Evolutionary conservation across 2,888 invertebrate species (phyloP).

Genomic region (Agrochola lychnidis): DNA sequence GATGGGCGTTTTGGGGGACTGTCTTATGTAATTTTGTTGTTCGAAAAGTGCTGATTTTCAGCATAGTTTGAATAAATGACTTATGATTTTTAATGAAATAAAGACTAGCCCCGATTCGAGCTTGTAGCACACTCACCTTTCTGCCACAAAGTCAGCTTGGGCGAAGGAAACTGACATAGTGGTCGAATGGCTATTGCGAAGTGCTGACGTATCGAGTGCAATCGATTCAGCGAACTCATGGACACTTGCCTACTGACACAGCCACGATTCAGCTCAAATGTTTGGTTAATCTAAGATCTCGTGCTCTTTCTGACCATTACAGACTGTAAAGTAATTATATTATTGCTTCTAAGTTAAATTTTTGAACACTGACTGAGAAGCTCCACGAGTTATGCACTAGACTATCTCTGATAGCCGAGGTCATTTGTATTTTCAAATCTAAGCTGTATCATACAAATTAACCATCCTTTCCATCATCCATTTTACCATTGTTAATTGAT

Average conservation of each 20-base stretch:
- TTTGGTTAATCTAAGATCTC: not conserved
- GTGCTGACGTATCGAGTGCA: constrained; percentile 33
- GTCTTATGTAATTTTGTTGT: no score
- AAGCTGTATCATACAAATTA: no score
- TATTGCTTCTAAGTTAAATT: no score
- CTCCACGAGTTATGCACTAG: no score
- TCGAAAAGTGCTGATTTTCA: no score
- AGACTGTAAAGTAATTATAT: not conserved
- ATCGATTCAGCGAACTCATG: constrained; percentile 16
- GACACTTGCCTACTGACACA: not conserved
- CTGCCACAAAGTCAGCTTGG: constrained; percentile 11
- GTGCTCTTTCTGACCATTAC: not conserved
- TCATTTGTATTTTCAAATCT: no score
- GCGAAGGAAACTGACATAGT: constrained; percentile 11
- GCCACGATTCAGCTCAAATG: not conserved
- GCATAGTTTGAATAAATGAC: no score
- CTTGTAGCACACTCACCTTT: not conserved
- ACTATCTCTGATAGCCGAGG: no score
- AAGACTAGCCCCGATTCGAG: not conserved
- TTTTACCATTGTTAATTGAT: no score
- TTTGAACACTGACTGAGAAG: no score
- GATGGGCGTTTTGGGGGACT: no score
- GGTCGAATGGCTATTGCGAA: constrained; percentile 31
- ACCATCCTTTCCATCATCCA: no score
- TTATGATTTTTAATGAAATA: not conserved